Evolutionary conservation across 2,888 invertebrate species (phyloP).

Genomic region (Notocelia uddmanniana): DNA sequence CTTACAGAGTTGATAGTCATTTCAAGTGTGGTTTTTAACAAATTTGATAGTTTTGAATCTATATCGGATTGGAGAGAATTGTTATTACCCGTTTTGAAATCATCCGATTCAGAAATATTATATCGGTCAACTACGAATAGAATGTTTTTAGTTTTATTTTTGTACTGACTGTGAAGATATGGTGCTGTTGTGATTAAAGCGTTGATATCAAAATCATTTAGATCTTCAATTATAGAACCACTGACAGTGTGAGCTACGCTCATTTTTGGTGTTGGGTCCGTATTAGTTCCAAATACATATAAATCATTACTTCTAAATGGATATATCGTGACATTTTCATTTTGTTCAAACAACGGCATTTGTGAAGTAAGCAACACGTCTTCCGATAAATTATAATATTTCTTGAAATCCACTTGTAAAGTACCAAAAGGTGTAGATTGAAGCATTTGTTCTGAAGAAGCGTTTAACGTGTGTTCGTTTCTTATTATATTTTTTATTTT

Average conservation of each 20-base stretch:
- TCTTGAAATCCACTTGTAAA: background rate
- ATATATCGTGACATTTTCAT: background rate
- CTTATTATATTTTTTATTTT: conserved; percentile 6
- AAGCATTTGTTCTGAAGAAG: background rate
- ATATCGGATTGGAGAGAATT: background rate
- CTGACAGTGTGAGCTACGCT: background rate
- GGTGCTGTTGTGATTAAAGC: background rate
- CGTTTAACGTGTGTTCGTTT: background rate
- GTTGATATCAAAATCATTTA: background rate
- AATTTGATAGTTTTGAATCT: background rate
- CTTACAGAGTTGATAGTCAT: too few species aligned
- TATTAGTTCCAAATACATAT: background rate
- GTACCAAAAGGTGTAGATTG: background rate
- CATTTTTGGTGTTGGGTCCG: background rate
- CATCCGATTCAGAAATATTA: conserved; percentile 5
- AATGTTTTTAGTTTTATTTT: background rate
- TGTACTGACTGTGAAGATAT: background rate
- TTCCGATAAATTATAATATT: background rate
- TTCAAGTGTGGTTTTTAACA: background rate
- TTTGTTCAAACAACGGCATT: background rate
- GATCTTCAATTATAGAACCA: background rate
- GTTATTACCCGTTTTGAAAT: background rate
- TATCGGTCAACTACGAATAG: background rate
- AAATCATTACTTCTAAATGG: background rate
- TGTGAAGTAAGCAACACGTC: background rate